Percentiles rank a stretch among this genome's conserved stretches.
phyloP scores from a whole-genome alignment of 2,888 invertebrate genomes.

The Phengaris arion region DNA sequence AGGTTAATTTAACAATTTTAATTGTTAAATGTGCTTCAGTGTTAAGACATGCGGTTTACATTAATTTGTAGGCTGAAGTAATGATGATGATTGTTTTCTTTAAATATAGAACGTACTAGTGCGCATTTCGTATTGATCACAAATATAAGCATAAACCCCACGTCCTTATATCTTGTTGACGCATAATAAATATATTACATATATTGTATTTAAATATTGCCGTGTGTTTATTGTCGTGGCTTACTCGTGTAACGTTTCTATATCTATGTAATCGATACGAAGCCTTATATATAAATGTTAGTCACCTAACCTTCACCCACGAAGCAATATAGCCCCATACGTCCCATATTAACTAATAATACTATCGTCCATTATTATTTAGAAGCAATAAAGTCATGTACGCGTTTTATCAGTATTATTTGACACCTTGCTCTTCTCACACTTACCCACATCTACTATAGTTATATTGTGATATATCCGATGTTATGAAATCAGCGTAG shows the following conservation, averaged over 20 bases:
- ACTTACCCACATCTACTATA: conserved; percentile 30
- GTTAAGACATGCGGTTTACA: too few species aligned
- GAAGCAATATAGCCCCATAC: background rate
- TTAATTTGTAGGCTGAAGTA: too few species aligned
- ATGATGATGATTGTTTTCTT: too few species aligned
- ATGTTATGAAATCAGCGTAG: conserved; percentile 39
- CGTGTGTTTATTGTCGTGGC: conserved; percentile 62
- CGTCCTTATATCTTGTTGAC: conserved; percentile 61
- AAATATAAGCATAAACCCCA: conserved; percentile 37
- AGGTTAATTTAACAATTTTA: background rate
- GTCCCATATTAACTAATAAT: conserved; percentile 25
- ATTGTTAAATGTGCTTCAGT: background rate
- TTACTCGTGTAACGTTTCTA: conserved; percentile 51
- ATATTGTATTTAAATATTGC: conserved; percentile 46
- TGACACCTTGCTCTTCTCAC: conserved; percentile 8
- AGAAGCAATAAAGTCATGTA: conserved; percentile 17
- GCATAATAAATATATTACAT: conserved; percentile 67
- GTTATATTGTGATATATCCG: conserved; percentile 40
- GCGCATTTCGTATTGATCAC: background rate
- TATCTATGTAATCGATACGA: conserved; percentile 28
- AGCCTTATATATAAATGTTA: conserved; percentile 19
- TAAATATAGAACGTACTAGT: background rate
- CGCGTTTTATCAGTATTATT: conserved; percentile 26
- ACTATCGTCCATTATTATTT: conserved; percentile 23
- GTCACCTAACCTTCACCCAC: background rate